These are phyloP conservation scores for Semotilus atromaculatus DNA, from an alignment of 2,797 vertebrate species.

Conservation along the genomic window DNA sequence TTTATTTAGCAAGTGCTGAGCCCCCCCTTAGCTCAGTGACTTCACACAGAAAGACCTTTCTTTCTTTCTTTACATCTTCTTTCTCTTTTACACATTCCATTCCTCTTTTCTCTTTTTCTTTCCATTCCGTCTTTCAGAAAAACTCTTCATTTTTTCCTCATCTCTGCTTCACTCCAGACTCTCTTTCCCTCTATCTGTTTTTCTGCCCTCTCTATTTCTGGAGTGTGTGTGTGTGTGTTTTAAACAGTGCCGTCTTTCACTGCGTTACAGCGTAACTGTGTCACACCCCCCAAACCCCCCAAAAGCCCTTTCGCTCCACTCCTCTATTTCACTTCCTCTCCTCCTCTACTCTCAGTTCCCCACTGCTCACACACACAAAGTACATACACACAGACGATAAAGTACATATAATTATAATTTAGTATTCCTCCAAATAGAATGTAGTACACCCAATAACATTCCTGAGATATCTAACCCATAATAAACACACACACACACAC, in stretches of 20 bases:
- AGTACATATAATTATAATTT: slow-evolving; percentile 24
- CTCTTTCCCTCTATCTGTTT: slow-evolving; percentile 41
- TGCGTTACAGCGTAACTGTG: slow-evolving; percentile 58
- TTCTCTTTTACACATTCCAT: not conserved
- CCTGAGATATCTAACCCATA: slow-evolving; percentile 10
- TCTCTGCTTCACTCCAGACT: slow-evolving; percentile 44
- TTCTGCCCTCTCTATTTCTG: slow-evolving; percentile 19
- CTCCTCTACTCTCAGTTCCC: slow-evolving; percentile 16
- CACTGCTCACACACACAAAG: not conserved
- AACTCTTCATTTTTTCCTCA: slow-evolving; percentile 42
- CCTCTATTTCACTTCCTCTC: slow-evolving; percentile 31
- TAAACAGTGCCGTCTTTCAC: slow-evolving; percentile 77
- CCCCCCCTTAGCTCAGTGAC: slow-evolving; percentile 23
- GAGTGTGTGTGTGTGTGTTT: slow-evolving; percentile 24
- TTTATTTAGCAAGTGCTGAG: slow-evolving; percentile 48
- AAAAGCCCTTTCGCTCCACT: slow-evolving; percentile 15
- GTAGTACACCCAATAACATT: slow-evolving; percentile 1
- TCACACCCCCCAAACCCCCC: slow-evolving; percentile 61
- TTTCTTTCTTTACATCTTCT: slow-evolving; percentile 16
- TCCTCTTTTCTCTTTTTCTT: slow-evolving; percentile 40
- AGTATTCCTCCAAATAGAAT: slow-evolving; percentile 21
- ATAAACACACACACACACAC: not conserved
- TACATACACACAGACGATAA: not conserved
- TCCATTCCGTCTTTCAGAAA: slow-evolving; percentile 19
- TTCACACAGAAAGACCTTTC: slow-evolving; percentile 6